Evolutionary conservation across 2,888 invertebrate species (phyloP), one percentile per base, ranked within the genome.

Genomic region (Neoaliturus tenellus): DNA sequence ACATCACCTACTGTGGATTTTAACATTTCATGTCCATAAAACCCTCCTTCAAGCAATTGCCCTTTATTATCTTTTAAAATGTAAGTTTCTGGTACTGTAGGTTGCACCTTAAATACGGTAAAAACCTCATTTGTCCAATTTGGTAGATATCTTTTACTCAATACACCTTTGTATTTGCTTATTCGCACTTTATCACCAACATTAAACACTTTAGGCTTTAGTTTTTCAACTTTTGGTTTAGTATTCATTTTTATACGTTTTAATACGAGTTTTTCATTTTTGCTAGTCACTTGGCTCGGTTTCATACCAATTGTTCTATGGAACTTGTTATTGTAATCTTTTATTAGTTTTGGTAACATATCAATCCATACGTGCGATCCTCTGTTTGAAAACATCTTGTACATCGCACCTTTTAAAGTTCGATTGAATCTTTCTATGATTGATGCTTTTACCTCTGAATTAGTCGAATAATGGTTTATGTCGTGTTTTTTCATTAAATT

Each of bases 341-440:
- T 51, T 6, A 78, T 25, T 33, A 78, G 31, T 20, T 80, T 25
- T 67, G 58, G 25, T 28, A 78, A 44, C 6, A 62, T 80, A 44
- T 83, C 83, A 41, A 23, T n/a, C 73, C 78, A 82, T n/a, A 33
- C 73, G 33, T 62, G 75, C n/a, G 48, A 48, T 8, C 67, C 71
- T 67, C 67, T 78, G 5, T 58, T 35, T 28, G 69, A 69, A 44
- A 83, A 83, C 48, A n/a, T 25, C 20, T 71, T 41, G 28, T 82
- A 51, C 62, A 83, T 58, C 31, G 23, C 78, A 6, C 28, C 41
- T 51, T 83, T 83, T 23, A 83, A 62, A 17, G 67, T 83, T 44
- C 83, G 35, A 78, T 83, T 78, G 44, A 83, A 83, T 25, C 83
- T 35, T 83, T 83, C 83, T 17, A 83, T 44, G 6, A 78, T 78